Evolutionary conservation across 2,888 invertebrate genomes (phyloP), one percentile per base, ranked within the genome.

Genomic region (Nasonia oneida): DNA sequence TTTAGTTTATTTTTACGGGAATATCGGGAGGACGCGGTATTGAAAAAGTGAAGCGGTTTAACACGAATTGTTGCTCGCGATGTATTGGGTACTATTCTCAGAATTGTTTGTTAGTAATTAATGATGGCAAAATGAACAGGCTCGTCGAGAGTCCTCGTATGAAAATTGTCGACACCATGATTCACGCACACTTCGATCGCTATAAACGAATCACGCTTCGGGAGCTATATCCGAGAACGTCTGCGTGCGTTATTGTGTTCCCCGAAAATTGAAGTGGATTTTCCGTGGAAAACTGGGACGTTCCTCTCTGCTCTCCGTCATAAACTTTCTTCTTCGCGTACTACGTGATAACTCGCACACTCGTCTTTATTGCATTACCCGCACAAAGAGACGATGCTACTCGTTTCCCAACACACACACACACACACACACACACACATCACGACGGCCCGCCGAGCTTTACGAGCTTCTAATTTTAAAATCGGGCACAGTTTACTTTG

Each of bases 391-490:
- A 50, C 15, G 42, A 29, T 29, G 33, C 42, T 29, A 29, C 29
- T 29, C 29, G 29, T 78, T 78, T 78, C 47, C 29, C 61, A 15
- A 15, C 47, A 37, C 53, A 29, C 14, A 23, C 15, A 1, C 18
- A 33, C 10, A 29, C 29, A 29, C 23, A 15, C 47, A 37, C 53
- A 29, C 14, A 23, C 15, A 1, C 18, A 33, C 10, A 29, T 29
- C 29, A 29, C 29, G 29, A 29, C 29, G 29, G 37, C 57, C 1
- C 6, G 14, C 33, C 39, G n/a, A n/a, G 57, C 23, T 67, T 67
- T 67, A 42, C 73, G 73, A 73, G 67, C 47, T 67, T 78, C 64
- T 78, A 78, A 78, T 33, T 78, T 67, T 61, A 57, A 61, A 74
- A 61, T 71, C 39, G 57, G 18, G 47, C 12, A 61, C 29, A 23